A percentile compares a stretch with the other conserved stretches of the same genome.
Conservation (phyloP, 2,797 vertebrate genomes). For the Oreochromis mossambicus region DNA sequence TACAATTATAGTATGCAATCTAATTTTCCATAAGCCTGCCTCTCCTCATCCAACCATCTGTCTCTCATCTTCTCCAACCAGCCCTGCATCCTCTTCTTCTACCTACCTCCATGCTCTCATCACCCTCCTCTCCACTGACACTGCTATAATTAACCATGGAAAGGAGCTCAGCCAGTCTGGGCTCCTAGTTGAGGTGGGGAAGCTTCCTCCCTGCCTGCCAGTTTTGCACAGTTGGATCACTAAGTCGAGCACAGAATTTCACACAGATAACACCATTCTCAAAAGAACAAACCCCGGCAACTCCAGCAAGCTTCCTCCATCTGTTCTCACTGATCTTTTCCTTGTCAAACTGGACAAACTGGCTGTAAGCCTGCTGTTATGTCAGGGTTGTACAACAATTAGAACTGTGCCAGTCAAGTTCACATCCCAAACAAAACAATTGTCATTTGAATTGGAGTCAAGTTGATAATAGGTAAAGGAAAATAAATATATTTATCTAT, state of each 20-base stretch:
- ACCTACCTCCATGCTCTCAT: constrained; percentile 14
- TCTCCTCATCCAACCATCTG: constrained; percentile 6
- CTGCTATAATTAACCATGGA: constrained; percentile 55
- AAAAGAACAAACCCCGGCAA: constrained; percentile 22
- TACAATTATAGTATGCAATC: not conserved
- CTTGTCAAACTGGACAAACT: constrained; percentile 5
- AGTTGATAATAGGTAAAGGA: not conserved
- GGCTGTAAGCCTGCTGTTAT: constrained; percentile 3
- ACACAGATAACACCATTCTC: constrained; percentile 36
- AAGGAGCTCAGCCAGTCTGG: constrained; percentile 23
- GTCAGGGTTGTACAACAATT: constrained; percentile 2
- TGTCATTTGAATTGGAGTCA: not conserved
- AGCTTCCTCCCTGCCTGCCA: constrained; percentile 33
- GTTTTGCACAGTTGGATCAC: constrained; percentile 30
- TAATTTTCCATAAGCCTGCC: not conserved
- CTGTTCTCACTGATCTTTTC: constrained; percentile 29
- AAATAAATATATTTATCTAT: not conserved
- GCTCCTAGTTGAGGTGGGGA: constrained; percentile 20
- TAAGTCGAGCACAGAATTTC: constrained; percentile 29
- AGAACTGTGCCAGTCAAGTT: not conserved
- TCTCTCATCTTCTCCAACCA: not conserved
- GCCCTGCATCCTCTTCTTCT: not conserved
- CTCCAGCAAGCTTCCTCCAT: constrained; percentile 23
- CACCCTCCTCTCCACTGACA: constrained; percentile 19
- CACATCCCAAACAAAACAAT: not conserved